These are phyloP conservation scores for Leistus spinibarbis DNA, from an alignment of 2,888 invertebrate species.

Conservation along the genomic window DNA sequence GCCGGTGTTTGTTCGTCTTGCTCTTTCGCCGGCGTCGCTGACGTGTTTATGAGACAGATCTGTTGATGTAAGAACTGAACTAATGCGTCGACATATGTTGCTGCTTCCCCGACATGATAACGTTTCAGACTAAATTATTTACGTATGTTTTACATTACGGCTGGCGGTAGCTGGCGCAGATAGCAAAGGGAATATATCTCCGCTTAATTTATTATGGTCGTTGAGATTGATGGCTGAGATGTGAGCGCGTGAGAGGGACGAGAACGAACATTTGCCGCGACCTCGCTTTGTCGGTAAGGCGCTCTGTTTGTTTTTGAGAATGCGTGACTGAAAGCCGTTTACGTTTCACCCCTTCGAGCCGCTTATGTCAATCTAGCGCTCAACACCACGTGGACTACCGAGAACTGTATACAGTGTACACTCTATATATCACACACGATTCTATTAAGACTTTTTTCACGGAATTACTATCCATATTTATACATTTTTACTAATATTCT, in stretches of 20 bases:
- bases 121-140: conserved; percentile 53
- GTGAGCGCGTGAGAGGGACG: neutral
- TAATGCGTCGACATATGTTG: conserved; percentile 56
- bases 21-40: conserved; percentile 47
- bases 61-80: conserved; percentile 54
- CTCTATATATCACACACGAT: neutral
- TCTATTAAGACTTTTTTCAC: too few species aligned
- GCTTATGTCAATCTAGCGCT: conserved; percentile 53
- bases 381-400: conserved; percentile 55
- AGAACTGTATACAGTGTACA: conserved; percentile 54
- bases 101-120: conserved; percentile 50
- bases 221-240: conserved; percentile 31
- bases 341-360: conserved; percentile 49
- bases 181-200: conserved; percentile 34
- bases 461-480: too few species aligned
- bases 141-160: conserved; percentile 50
- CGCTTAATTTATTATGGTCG: conserved; percentile 35
- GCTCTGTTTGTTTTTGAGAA: conserved; percentile 51
- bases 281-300: conserved; percentile 26
- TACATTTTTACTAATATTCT: too few species aligned
- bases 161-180: conserved; percentile 22
- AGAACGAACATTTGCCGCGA: neutral
- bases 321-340: conserved; percentile 54
- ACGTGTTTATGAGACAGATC: conserved; percentile 54
- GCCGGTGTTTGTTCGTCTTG: conserved; percentile 45